phyloP scores from a whole-genome alignment of 2,113 vertebrate species.

The Phocoena phocoena region DNA sequence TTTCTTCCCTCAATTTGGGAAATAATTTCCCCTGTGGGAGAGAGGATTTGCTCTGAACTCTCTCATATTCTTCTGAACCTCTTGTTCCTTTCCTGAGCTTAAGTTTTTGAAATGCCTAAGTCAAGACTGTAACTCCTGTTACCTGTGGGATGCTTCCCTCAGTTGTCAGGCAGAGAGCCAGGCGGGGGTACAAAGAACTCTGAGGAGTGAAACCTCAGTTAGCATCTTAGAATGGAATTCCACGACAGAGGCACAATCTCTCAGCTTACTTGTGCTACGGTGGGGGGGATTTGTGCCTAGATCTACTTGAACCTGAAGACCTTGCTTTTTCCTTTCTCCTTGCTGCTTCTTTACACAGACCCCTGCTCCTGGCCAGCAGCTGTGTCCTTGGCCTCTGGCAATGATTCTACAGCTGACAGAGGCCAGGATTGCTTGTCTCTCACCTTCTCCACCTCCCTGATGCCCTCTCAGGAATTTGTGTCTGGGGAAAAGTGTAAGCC shows the following conservation, averaged over 20 bases:
- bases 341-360: background rate
- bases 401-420: background rate
- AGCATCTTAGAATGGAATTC: background rate
- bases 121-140: background rate
- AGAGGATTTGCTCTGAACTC: background rate
- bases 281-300: background rate
- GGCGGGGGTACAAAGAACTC: background rate
- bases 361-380: background rate
- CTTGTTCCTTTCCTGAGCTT: background rate
- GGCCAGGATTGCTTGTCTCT: background rate
- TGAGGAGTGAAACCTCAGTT: background rate
- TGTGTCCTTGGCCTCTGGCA: background rate
- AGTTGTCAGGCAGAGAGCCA: background rate
- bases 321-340: background rate
- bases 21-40: background rate
- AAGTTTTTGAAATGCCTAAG: background rate
- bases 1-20: background rate
- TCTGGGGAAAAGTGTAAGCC: background rate
- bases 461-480: background rate
- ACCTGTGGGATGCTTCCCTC: background rate
- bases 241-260: background rate
- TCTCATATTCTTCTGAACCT: background rate
- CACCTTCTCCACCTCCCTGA: background rate
- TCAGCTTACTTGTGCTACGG: background rate
- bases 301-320: background rate